Evolutionary conservation across 2,888 invertebrate genomes (phyloP), one percentile per base, ranked within the genome.

Genomic region (Amblyteles armatorius): DNA sequence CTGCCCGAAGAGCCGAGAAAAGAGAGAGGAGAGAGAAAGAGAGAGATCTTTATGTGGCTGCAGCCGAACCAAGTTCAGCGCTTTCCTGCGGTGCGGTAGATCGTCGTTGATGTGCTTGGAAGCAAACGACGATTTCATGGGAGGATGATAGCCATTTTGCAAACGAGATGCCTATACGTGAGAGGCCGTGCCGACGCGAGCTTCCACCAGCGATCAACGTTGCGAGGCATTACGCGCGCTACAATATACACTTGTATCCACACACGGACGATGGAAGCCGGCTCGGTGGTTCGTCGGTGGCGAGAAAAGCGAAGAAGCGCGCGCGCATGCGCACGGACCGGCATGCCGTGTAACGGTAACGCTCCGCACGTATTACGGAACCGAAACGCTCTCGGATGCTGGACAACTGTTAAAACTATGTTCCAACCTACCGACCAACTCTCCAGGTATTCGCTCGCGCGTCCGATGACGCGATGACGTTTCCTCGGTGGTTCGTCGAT

Each of bases 121-220:
- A 84, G 82, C 77, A 82, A 83, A 79, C 78, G 83, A 79, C 82
- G 71, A 82, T 85, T 84, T 79, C 82, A 74, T 74, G 82, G 80
- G 69, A 69, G 85, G 85, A 87, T 87, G 86, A 87, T 88, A 83
- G 85, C 85, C 83, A 79, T 86, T 86, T 87, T 76, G 73, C 82
- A 84, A 86, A 87, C 83, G 84, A 86, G 84, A 84, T 87, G 79
- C 65, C 67, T 74, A 67, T 79, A 74, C 68, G 79, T 78, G 81
- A 73, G 77, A 81, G 63, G 9, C 50, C 73, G 67, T 11, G 48
- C 26, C 40, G 73, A 44, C 68, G 60, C 13, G 72, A 84, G 57
- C 63, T 48, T 67, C 33, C 55, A 76, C 71, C 65, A 57, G 65
- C 65, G 60, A 36, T 16, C 33, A 63, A 74, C 60, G 60, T 80